Base-by-base conservation (phyloP, 1,140 invertebrate species). In the Caenorhabditis remanei region DNA sequence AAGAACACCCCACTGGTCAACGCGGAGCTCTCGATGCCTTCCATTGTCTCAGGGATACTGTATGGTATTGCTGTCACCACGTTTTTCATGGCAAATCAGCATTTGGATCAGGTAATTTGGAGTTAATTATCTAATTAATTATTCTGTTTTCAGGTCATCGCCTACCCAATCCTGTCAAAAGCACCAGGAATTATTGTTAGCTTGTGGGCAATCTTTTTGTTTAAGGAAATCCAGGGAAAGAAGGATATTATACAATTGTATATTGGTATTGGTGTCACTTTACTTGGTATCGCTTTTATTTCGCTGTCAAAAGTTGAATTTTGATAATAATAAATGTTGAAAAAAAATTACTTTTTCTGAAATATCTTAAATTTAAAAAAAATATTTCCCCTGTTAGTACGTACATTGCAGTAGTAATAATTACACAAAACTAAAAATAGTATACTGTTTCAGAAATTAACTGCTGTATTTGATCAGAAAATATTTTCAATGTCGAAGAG, bases 81-180 rank as follows among this genome's bases (percentile, higher is more conserved):
- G 16, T 85, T 85, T 46, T 75, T 85, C 32, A 67, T 67, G 67
- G 85, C 85, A 11, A 85, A 85, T 56, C 85, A 85, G 11, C 67
- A 85, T 43, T 58, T 85, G 50, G 85, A 67, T 71, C 85, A 85
- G 65, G 85, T n/a, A n/a, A n/a, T 85, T 50, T 5, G 43, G 41
- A 21, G 2, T 14, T 32, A 13, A 11, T 16, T 53, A 53, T 13
- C 9, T 16, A 9, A 16, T 5, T 56, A 13, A 9, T 56, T 41
- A 14, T 21, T 19, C 53, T n/a, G n/a, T n/a, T 67, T 85, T 41
- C 48, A 85, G 84, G 48, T 85, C 0, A 85, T 85, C 48, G 85
- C 65, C 14, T 85, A 85, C 67, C 85, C 85, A 46, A 85, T 85
- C 14, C 14, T 85, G 1, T 71, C 85, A 2, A 85, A 85, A 46